phyloP scores from a whole-genome alignment of 2,888 invertebrate genomes.

The Idaea aversata region DNA sequence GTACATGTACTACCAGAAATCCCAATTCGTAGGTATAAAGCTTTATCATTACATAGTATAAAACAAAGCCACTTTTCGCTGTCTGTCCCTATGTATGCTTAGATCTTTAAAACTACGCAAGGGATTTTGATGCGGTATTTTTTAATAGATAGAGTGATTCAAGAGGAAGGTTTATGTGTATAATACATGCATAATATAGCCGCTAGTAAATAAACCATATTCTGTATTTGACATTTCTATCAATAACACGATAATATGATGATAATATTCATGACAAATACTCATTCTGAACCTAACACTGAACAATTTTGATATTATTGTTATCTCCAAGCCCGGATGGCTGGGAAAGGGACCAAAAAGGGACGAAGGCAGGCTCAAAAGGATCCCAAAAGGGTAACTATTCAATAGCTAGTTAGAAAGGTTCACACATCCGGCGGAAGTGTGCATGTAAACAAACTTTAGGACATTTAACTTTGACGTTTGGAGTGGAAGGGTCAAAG shows the following conservation, averaged over 20 bases:
- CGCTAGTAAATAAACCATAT: too few species aligned
- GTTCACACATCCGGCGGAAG: not conserved
- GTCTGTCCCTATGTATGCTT: too few species aligned
- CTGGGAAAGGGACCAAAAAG: not conserved
- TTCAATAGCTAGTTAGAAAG: not conserved
- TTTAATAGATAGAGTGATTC: too few species aligned
- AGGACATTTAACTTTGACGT: not conserved
- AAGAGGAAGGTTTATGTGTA: too few species aligned
- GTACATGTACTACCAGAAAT: too few species aligned
- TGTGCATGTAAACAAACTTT: not conserved
- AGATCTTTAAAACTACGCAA: too few species aligned
- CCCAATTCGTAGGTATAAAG: too few species aligned
- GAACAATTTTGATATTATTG: not conserved
- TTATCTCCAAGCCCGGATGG: not conserved
- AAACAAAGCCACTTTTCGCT: too few species aligned
- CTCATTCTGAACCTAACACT: not conserved
- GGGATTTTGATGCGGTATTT: too few species aligned
- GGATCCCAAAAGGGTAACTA: not conserved
- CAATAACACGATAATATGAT: not conserved
- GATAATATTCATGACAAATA: not conserved
- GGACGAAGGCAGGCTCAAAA: not conserved
- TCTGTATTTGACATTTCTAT: too few species aligned
- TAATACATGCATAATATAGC: too few species aligned
- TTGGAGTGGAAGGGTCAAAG: not conserved
- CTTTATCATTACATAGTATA: too few species aligned